These are phyloP conservation scores for Battus philenor DNA, from an alignment of 1,140 invertebrate genomes.

Conservation along the genomic window DNA sequence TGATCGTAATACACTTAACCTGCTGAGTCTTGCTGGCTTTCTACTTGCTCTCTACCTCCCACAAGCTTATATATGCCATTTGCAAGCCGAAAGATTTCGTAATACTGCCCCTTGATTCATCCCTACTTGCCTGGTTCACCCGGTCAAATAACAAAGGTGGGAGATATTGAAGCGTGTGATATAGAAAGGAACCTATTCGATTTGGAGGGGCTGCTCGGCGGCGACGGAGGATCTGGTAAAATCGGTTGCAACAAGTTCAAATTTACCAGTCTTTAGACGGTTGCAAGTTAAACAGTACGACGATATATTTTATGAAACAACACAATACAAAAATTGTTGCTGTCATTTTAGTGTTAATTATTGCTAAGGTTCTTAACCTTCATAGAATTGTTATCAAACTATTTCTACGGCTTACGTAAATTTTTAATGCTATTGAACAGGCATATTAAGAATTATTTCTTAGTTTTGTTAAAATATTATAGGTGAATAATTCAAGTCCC, in stretches of 20 bases:
- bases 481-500: too few relatives aligned
- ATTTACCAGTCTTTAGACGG: neutral
- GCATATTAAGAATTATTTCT: too few relatives aligned
- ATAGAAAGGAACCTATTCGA: slow-evolving; percentile 33
- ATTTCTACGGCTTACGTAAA: too few relatives aligned
- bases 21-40: slow-evolving; percentile 53
- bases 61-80: slow-evolving; percentile 61
- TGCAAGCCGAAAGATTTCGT: slow-evolving; percentile 53
- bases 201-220: slow-evolving; percentile 39
- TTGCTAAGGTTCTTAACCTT: too few relatives aligned
- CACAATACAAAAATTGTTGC: too few relatives aligned
- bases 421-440: too few relatives aligned
- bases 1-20: slow-evolving; percentile 52
- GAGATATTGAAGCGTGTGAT: slow-evolving; percentile 14
- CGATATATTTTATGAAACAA: too few relatives aligned
- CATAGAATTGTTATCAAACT: too few relatives aligned
- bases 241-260: neutral
- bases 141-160: slow-evolving; percentile 51
- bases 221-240: slow-evolving; percentile 11
- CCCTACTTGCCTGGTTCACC: slow-evolving; percentile 56
- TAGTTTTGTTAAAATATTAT: too few relatives aligned
- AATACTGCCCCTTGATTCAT: slow-evolving; percentile 64
- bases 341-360: too few relatives aligned
- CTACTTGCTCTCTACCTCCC: slow-evolving; percentile 41
- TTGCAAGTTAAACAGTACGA: slow-evolving; percentile 1